Base-by-base conservation (phyloP, 2,113 vertebrate genomes). In the Erythrolamprus reginae region DNA sequence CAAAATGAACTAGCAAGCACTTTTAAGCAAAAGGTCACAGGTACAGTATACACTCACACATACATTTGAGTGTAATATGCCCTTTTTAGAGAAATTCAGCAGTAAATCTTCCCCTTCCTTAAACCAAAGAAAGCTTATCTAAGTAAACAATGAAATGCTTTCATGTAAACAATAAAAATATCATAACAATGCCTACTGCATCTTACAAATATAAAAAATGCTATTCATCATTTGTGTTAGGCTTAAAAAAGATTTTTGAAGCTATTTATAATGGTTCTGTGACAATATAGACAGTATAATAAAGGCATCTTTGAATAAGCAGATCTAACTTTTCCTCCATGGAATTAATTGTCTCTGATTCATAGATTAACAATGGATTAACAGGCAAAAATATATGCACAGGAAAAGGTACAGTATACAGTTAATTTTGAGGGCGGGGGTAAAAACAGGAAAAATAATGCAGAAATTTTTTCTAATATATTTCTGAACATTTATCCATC, bases 121-220 rank as follows among this genome's bases (percentile, higher is more conserved):
- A 53, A 56, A 9, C 24, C 26, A 86, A 13, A 2, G 83, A 83
- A 2, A 28, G 38, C 24, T 90, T 88, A 82, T 86, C 28, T 53
- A 77, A 90, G 92, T 12, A 24, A 2, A n/a, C 52, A 28, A 56
- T 84, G 85, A 86, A 24, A 42, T 56, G 33, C 77, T 84, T 89
- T 87, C 61, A 86, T 8, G 24, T 24, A 77, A 38, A 70, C 10
- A 58, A 55, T 10, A 89, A 92, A 93, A 92, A 87, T 87, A 56
- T 53, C 19, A 3, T 17, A 88, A 28, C 13, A 70, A 17, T 26
- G 10, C 21, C 52, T 23, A 89, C 1, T 6, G 21, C 8, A 17
- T 88, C 24, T 51, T 38, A 33, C 13, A 88, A 88, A 88, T 65
- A 88, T 61, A 48, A 48, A 3, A 3, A 28, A 89, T 45, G 15